Percentiles rank a stretch among this genome's conserved stretches.
phyloP scores from a whole-genome alignment of 2,888 invertebrate genomes.

The Tethea ocularis region DNA sequence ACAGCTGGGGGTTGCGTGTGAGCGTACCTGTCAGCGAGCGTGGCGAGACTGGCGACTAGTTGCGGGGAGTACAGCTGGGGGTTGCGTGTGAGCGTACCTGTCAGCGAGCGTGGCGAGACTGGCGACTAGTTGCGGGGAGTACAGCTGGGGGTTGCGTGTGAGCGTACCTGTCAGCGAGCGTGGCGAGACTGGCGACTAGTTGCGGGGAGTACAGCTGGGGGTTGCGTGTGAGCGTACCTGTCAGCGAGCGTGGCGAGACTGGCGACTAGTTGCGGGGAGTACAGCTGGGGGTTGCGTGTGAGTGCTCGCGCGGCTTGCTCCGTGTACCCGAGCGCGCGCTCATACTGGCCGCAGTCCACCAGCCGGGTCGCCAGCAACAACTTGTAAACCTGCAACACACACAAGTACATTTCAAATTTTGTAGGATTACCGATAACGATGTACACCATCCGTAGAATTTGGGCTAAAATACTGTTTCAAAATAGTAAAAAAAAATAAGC shows the following conservation, averaged over 20 bases:
- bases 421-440: too few species aligned
- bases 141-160: too few species aligned
- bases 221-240: constrained; percentile 81
- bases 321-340: constrained; percentile 92
- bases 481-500: background rate
- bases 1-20: too few species aligned
- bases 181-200: constrained; percentile 79
- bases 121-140: constrained; percentile 65
- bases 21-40: constrained; percentile 46
- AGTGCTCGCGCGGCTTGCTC: constrained; percentile 90
- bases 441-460: too few species aligned
- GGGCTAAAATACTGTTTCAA: too few species aligned
- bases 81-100: constrained; percentile 79
- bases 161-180: constrained; percentile 42
- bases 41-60: constrained; percentile 79
- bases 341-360: constrained; percentile 88
- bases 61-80: constrained; percentile 77
- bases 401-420: background rate
- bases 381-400: constrained; percentile 88
- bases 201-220: constrained; percentile 77
- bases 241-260: constrained; percentile 58
- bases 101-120: constrained; percentile 40
- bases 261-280: constrained; percentile 78
- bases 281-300: constrained; percentile 80
- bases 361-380: constrained; percentile 91